Evolutionary conservation across 2,113 vertebrate genomes (phyloP).

Genomic region (Brachyhypopomus occidentalis): DNA sequence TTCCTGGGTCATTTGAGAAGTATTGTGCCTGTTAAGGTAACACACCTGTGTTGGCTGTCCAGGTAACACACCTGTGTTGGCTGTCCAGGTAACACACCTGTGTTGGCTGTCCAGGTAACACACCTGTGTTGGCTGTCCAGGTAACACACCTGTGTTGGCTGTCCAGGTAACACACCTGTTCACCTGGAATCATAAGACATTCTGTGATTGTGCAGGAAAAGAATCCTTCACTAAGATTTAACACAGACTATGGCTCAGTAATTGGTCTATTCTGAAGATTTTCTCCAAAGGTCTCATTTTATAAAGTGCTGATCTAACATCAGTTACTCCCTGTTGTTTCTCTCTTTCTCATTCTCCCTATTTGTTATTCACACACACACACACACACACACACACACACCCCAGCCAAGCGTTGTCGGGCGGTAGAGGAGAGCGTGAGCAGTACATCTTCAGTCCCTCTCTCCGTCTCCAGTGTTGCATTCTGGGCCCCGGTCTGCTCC

Average conservation of each 20-base stretch:
- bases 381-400: too few relatives aligned
- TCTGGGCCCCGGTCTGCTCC: too few relatives aligned
- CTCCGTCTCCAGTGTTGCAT: too few relatives aligned
- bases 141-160: background rate
- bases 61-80: background rate
- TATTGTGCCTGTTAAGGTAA: constrained; percentile 4
- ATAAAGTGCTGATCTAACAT: background rate
- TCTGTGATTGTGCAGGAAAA: background rate
- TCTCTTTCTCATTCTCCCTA: too few relatives aligned
- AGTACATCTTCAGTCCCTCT: constrained; percentile 26
- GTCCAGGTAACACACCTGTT: too few relatives aligned
- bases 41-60: constrained; percentile 12
- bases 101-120: background rate
- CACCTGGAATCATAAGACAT: background rate
- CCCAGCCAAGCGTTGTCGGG: background rate
- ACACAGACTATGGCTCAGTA: background rate
- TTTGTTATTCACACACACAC: too few relatives aligned
- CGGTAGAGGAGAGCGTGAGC: constrained; percentile 17
- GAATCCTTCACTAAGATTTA: background rate
- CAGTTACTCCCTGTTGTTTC: too few relatives aligned
- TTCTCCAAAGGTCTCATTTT: background rate
- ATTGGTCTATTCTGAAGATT: too few relatives aligned
- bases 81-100: too few relatives aligned
- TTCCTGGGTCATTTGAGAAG: background rate
- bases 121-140: constrained; percentile 11